Evolutionary conservation across 2,888 invertebrate genomes (phyloP).

Genomic region (Neoascia interrupta): DNA sequence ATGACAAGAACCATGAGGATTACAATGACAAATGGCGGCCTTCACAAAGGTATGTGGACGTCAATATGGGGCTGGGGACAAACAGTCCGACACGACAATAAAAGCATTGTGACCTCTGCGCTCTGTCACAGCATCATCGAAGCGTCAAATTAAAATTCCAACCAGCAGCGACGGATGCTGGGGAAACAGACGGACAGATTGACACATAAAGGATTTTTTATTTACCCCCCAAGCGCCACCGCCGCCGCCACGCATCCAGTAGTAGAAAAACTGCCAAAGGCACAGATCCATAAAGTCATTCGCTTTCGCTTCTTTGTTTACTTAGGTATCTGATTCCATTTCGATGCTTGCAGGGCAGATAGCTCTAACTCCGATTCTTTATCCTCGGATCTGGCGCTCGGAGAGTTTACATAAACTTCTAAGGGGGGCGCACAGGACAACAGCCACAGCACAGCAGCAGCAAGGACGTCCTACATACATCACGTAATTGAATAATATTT

Average conservation of each 20-base stretch:
- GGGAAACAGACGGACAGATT: conserved; percentile 1
- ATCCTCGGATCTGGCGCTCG: background rate
- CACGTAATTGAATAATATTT: conserved; percentile 69
- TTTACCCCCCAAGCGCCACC: conserved; percentile 41
- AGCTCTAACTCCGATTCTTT: background rate
- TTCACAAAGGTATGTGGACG: conserved; percentile 26
- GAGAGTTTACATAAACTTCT: too few relatives aligned
- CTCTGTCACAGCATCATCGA: background rate
- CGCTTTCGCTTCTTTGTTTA: conserved; percentile 38
- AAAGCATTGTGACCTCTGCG: conserved; percentile 25
- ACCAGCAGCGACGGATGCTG: conserved; percentile 40
- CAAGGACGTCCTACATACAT: conserved; percentile 32
- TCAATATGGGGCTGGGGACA: background rate
- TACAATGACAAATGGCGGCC: conserved; percentile 58
- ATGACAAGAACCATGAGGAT: conserved; percentile 58
- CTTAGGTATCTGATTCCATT: conserved; percentile 58
- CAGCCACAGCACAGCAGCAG: too few relatives aligned
- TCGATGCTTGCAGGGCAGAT: conserved; percentile 46
- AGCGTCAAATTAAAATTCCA: conserved; percentile 60
- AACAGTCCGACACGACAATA: conserved; percentile 16
- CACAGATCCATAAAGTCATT: conserved; percentile 9
- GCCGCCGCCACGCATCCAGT: conserved; percentile 58
- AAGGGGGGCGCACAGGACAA: too few relatives aligned
- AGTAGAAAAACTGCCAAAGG: too few relatives aligned
- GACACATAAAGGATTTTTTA: conserved; percentile 54